Conservation (phyloP, 2,113 vertebrate genomes). For the Theropithecus gelada region DNA sequence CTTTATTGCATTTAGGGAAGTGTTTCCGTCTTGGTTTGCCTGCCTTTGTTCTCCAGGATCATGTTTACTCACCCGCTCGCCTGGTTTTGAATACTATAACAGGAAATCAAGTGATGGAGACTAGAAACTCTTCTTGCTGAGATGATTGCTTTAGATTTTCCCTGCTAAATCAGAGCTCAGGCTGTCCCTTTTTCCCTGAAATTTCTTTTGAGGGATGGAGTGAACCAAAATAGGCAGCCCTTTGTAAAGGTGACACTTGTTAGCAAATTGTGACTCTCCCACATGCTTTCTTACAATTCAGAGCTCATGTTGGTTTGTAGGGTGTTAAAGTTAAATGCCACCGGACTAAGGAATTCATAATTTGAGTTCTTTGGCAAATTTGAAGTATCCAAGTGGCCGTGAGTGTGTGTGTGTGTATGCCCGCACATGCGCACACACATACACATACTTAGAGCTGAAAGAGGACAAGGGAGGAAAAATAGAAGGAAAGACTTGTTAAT, state of each 20-base stretch:
- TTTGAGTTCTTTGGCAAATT: constrained; percentile 29
- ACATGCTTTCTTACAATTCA: not conserved
- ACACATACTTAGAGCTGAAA: not conserved
- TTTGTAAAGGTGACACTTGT: constrained; percentile 67
- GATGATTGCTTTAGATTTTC: constrained; percentile 48
- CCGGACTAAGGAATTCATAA: constrained; percentile 23
- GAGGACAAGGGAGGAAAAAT: not conserved
- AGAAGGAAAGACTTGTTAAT: not conserved
- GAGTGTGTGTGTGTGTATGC: not conserved
- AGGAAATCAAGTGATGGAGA: constrained; percentile 50
- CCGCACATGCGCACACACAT: not conserved
- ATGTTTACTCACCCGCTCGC: not conserved
- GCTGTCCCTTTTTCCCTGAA: not conserved
- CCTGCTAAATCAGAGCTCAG: not conserved
- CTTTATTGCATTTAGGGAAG: constrained; percentile 80
- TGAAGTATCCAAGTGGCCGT: not conserved
- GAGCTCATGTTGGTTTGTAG: constrained; percentile 2
- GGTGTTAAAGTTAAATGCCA: constrained; percentile 7
- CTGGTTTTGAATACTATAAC: not conserved
- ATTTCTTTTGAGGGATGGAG: constrained; percentile 43
- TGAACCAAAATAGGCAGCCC: constrained; percentile 33
- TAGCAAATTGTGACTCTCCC: constrained; percentile 15
- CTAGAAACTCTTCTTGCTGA: constrained; percentile 38
- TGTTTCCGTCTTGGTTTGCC: not conserved
- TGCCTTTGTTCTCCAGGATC: constrained; percentile 39